Evolutionary conservation across 1,140 invertebrate genomes (phyloP), one percentile per base, ranked within the genome.

Genomic region (Drosophila albomicans): DNA sequence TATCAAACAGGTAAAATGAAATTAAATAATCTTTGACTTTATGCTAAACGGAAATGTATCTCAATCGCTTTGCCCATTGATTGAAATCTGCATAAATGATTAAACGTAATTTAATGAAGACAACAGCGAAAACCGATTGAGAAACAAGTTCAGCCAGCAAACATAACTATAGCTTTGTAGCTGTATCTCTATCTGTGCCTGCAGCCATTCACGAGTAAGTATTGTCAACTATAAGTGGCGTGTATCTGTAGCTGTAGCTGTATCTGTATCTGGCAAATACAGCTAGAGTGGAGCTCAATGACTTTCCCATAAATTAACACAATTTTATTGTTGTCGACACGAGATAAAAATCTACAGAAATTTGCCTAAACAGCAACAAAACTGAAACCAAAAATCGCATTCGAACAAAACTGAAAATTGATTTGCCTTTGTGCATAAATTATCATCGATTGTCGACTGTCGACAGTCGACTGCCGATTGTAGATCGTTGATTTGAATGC

Each of bases 251-350:
- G 2, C 51, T 56, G 25, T 32, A 48, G 30, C 61, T 58, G 28
- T 32, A 38, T 28, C 68, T 67, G 56, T 79, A 70, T 69, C 73
- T 75, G 64, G 64, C 38, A 48, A 32, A 49, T 28, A 32, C 16
- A 45, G 69, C 46, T 56, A 73, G 71, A 58, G 28, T 82, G 63
- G 57, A 32, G 51, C 62, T 62, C 63, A 70, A 63, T 75, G 57
- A 75, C 78, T 87, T 84, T 87, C 85, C 81, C 80, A 87, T 87
- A 87, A 87, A 87, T 87, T 84, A 87, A 87, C 80, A 87, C 77
- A 87, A 87, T 87, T 87, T 87, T 88, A 87, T 88, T 88, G 81
- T 85, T 88, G 84, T 88, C 80, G 80, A 87, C 84, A 79, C 81
- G 81, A 85, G 84, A 87, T 87, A 69, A 63, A 77, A 77, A 87